Conservation (phyloP, 2,113 vertebrate genomes). For the Muntiacus reevesi region DNA sequence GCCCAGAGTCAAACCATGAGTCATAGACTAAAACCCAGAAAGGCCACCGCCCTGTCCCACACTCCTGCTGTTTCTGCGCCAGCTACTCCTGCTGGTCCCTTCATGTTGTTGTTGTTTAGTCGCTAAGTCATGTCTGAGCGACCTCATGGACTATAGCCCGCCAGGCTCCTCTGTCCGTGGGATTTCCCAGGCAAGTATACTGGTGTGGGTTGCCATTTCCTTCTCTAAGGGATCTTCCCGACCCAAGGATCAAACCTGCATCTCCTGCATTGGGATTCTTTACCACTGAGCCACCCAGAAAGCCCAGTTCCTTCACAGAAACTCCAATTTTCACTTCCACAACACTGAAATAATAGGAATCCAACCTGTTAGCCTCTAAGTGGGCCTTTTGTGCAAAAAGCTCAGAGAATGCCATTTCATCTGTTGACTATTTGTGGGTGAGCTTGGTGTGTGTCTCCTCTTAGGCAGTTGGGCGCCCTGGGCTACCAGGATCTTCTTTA, state of each 20-base stretch:
- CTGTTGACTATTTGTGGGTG: background rate
- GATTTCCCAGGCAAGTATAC: background rate
- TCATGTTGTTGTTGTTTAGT: background rate
- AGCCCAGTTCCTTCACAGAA: background rate
- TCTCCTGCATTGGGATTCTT: background rate
- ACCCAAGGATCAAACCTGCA: background rate
- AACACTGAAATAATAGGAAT: background rate
- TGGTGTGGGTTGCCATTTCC: background rate
- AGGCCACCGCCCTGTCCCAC: background rate
- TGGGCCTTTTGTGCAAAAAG: background rate
- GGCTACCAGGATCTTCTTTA: slow-evolving; percentile 87
- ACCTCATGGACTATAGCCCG: background rate
- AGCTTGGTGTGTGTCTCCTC: background rate
- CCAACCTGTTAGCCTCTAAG: background rate
- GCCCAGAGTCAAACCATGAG: slow-evolving; percentile 28
- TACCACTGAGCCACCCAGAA: background rate
- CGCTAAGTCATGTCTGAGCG: background rate
- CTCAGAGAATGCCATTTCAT: background rate
- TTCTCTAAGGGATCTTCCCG: background rate
- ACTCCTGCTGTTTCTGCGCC: background rate
- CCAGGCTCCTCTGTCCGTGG: background rate
- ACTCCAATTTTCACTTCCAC: background rate
- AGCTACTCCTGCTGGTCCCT: background rate
- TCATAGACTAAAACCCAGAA: background rate
- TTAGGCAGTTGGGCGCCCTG: slow-evolving; percentile 90